Conservation (phyloP, 2,113 vertebrate species). For the Brachyistius frenatus region DNA sequence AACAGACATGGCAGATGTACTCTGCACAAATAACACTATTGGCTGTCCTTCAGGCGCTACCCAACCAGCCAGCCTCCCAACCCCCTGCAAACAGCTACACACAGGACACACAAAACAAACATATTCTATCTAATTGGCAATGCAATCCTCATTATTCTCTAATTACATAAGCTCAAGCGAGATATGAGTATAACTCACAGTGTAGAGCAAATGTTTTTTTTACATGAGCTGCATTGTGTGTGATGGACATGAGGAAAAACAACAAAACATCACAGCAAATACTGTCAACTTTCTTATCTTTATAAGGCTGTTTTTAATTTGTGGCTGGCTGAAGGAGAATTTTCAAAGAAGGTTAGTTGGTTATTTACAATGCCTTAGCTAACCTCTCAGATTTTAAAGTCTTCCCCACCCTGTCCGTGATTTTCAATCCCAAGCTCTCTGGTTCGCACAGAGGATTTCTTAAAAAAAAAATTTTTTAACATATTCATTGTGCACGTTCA, state of each 20-base stretch:
- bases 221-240: conserved; percentile 42
- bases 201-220: conserved; percentile 71
- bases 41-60: conserved; percentile 70
- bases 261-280: conserved; percentile 27
- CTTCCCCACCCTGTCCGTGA: background rate
- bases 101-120: conserved; percentile 75
- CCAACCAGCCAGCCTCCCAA: conserved; percentile 21
- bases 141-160: conserved; percentile 78
- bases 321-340: background rate
- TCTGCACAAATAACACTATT: conserved; percentile 70
- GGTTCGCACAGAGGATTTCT: too few relatives aligned
- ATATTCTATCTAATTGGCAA: conserved; percentile 76
- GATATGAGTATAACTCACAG: conserved; percentile 47
- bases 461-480: too few relatives aligned
- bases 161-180: conserved; percentile 75
- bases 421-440: too few relatives aligned
- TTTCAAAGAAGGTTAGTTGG: too few relatives aligned
- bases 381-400: background rate
- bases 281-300: conserved; percentile 9
- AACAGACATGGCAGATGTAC: conserved; percentile 65
- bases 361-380: too few relatives aligned
- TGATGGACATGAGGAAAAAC: conserved; percentile 22
- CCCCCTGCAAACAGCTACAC: conserved; percentile 46
- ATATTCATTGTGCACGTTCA: too few relatives aligned
- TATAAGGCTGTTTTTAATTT: background rate